phyloP scores from a whole-genome alignment of 2,113 vertebrate species.

The Zapus hudsonius region DNA sequence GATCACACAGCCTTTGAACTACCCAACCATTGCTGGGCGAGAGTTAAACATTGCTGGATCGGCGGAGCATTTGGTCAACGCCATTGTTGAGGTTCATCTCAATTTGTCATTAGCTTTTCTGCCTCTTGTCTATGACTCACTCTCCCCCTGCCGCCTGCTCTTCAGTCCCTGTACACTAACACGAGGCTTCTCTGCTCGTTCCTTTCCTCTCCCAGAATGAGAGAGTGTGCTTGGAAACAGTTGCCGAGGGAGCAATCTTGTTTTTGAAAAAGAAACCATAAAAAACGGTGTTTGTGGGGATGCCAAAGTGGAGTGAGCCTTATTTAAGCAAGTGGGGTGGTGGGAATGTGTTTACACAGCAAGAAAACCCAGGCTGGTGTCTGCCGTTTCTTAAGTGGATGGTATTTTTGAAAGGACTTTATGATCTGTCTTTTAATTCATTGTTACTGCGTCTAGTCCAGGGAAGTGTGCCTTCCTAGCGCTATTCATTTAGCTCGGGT shows the following conservation, averaged over 20 bases:
- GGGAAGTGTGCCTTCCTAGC: conserved; percentile 55
- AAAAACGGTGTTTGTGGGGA: conserved; percentile 66
- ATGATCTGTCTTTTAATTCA: conserved; percentile 77
- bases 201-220: conserved; percentile 53
- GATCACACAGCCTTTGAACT: neutral
- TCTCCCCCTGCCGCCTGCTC: neutral
- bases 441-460: conserved; percentile 63
- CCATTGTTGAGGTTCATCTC: conserved; percentile 59
- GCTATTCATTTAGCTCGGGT: conserved; percentile 39
- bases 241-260: conserved; percentile 78
- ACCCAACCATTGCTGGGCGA: neutral
- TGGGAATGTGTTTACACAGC: conserved; percentile 74
- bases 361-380: conserved; percentile 57
- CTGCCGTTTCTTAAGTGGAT: conserved; percentile 64
- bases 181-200: conserved; percentile 32
- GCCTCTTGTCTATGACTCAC: neutral
- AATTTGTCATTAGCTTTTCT: conserved; percentile 53
- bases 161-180: conserved; percentile 44
- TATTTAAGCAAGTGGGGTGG: conserved; percentile 68
- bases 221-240: conserved; percentile 76
- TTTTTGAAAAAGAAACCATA: conserved; percentile 77
- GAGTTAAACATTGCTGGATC: conserved; percentile 5
- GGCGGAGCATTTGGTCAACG: conserved; percentile 27
- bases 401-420: conserved; percentile 73
- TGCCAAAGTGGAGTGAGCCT: conserved; percentile 69